A percentile compares a stretch with the other conserved stretches of the same genome.
phyloP scores from a whole-genome alignment of 2,888 invertebrate species.

The Ophraella communa region DNA sequence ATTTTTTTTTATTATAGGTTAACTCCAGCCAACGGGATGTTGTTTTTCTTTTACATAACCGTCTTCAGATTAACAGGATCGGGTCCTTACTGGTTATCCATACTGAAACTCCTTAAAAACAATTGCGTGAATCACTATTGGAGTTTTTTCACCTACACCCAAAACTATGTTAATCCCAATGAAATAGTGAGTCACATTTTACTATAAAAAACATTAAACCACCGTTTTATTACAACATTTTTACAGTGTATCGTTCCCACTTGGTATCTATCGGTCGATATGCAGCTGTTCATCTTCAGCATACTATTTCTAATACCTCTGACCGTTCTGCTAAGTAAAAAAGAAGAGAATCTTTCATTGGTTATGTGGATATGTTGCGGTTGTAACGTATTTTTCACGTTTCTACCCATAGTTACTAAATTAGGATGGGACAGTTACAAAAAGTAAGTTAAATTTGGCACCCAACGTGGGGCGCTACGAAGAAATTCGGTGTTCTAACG shows the following conservation, averaged over 20 bases:
- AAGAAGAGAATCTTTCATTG: slow-evolving; percentile 29
- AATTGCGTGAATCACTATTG: slow-evolving; percentile 56
- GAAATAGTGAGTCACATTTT: slow-evolving; percentile 32
- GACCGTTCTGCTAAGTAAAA: slow-evolving; percentile 33
- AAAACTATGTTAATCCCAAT: slow-evolving; percentile 53
- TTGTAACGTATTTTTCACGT: slow-evolving; percentile 33
- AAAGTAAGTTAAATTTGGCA: slow-evolving; percentile 25
- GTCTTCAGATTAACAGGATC: slow-evolving; percentile 27
- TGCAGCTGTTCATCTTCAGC: slow-evolving; percentile 54
- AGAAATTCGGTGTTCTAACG: too few relatives aligned
- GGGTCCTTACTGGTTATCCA: slow-evolving; percentile 42
- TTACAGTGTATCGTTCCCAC: slow-evolving; percentile 54
- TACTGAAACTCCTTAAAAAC: slow-evolving; percentile 17
- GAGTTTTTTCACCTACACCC: slow-evolving; percentile 57
- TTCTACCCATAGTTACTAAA: slow-evolving; percentile 35
- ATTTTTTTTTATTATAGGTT: slow-evolving; percentile 32
- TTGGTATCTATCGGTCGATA: slow-evolving; percentile 57
- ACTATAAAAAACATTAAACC: not conserved
- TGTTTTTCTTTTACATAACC: slow-evolving; percentile 32
- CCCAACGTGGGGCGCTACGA: too few relatives aligned
- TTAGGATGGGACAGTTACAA: slow-evolving; percentile 18
- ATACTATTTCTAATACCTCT: slow-evolving; percentile 52
- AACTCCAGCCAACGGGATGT: slow-evolving; percentile 41
- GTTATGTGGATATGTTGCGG: slow-evolving; percentile 38
- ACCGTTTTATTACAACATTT: not conserved